phyloP scores from a whole-genome alignment of 2,888 invertebrate species.

The Chymomyza fuscimana region DNA sequence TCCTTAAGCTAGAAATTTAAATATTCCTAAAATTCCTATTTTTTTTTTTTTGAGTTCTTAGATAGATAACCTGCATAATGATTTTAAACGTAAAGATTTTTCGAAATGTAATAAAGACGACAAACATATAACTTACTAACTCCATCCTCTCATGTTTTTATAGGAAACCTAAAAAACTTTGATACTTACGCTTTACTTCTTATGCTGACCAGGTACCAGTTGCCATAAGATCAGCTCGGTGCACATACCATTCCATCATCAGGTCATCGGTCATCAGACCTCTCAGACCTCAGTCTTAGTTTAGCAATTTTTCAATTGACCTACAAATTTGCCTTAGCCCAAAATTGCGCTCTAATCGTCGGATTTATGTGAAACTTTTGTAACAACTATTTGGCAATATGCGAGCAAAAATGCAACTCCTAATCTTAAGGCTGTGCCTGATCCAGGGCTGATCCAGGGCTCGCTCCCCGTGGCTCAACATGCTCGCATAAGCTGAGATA shows the following conservation, averaged over 20 bases:
- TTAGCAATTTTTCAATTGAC: slow-evolving; percentile 44
- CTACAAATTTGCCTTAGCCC: slow-evolving; percentile 61
- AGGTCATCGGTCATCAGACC: background rate
- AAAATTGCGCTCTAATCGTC: slow-evolving; percentile 33
- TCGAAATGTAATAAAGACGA: too few relatives aligned
- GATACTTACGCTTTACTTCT: background rate
- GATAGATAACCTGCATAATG: too few relatives aligned
- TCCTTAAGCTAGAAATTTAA: too few relatives aligned
- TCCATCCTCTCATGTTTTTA: too few relatives aligned
- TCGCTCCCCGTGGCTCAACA: slow-evolving; percentile 45
- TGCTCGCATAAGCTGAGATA: slow-evolving; percentile 64
- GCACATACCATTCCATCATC: background rate
- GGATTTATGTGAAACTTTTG: slow-evolving; percentile 70
- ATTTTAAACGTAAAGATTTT: too few relatives aligned
- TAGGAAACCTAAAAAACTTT: background rate
- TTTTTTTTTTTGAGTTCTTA: too few relatives aligned
- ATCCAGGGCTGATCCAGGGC: slow-evolving; percentile 52
- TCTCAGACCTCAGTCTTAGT: background rate
- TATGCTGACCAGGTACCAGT: too few relatives aligned
- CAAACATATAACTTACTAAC: too few relatives aligned
- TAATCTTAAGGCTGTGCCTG: slow-evolving; percentile 40
- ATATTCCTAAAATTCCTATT: too few relatives aligned
- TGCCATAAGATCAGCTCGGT: background rate
- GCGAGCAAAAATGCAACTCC: slow-evolving; percentile 55
- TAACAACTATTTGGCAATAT: slow-evolving; percentile 70